Conservation (phyloP, 2,888 invertebrate genomes). For the Phyllotreta cruciferae region DNA sequence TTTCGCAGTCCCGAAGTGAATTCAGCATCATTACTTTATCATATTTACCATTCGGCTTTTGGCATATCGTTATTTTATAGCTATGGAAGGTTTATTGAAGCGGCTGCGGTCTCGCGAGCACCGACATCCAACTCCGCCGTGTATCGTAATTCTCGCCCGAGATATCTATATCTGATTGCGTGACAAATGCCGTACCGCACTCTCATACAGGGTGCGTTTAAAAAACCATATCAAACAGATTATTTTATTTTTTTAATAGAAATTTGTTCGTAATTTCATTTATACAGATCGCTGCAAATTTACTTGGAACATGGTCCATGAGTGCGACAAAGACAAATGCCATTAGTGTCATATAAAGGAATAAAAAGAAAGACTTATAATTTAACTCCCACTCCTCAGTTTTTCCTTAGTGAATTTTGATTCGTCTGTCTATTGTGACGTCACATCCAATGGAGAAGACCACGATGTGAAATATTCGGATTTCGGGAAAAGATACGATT, state of each 20-base stretch:
- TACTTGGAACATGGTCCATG: no score
- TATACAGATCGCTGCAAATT: no score
- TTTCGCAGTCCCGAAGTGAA: slow-evolving; percentile 28
- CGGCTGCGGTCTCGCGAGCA: slow-evolving; percentile 21
- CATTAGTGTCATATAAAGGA: no score
- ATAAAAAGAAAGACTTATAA: no score
- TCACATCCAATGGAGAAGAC: no score
- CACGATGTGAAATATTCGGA: no score
- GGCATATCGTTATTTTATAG: slow-evolving; percentile 36
- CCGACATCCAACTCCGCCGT: slow-evolving; percentile 21
- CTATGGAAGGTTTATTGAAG: slow-evolving; percentile 36
- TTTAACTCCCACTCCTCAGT: no score
- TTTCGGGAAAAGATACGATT: no score
- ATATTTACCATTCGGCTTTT: slow-evolving; percentile 35
- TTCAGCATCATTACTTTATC: slow-evolving; percentile 33
- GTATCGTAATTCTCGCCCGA: slow-evolving; percentile 27
- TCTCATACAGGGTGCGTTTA: slow-evolving; percentile 13
- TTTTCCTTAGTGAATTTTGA: no score
- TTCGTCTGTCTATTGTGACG: no score
- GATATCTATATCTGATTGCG: slow-evolving; percentile 41
- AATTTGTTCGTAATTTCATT: no score
- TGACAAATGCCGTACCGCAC: slow-evolving; percentile 36
- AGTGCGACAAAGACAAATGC: no score
- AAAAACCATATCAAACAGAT: neutral
- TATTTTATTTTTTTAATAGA: neutral